phyloP scores from a whole-genome alignment of 2,888 invertebrate species.

The Drosophila nr. perissopoda region DNA sequence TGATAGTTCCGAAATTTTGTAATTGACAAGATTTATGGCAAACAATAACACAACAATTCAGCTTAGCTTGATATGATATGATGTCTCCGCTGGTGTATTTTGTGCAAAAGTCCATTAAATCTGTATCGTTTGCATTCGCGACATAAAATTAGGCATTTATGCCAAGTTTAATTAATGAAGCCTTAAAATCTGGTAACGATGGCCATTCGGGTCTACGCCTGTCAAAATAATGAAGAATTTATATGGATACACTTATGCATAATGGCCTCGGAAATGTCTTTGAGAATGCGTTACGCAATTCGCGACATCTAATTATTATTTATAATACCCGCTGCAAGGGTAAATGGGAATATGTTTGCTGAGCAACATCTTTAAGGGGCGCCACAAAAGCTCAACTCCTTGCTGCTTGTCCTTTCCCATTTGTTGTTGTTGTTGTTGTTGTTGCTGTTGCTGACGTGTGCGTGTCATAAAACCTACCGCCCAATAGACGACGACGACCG shows the following conservation, averaged over 20 bases:
- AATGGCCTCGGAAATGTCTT: slow-evolving; percentile 1
- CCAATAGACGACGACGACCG: slow-evolving; percentile 47
- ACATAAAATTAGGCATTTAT: neutral
- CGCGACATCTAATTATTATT: slow-evolving; percentile 11
- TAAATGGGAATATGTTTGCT: neutral
- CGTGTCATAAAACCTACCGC: slow-evolving; percentile 69
- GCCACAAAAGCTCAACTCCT: slow-evolving; percentile 18
- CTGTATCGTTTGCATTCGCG: neutral
- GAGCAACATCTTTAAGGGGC: slow-evolving; percentile 21
- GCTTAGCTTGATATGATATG: neutral
- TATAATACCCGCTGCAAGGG: slow-evolving; percentile 19
- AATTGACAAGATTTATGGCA: neutral
- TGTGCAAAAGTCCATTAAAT: neutral
- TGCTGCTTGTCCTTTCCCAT: slow-evolving; percentile 1
- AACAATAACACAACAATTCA: neutral
- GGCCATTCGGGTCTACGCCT: neutral
- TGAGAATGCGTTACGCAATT: slow-evolving; percentile 4
- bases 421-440: slow-evolving; percentile 8
- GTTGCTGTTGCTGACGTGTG: slow-evolving; percentile 55
- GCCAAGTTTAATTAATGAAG: neutral
- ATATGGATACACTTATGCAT: neutral
- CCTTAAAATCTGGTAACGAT: neutral
- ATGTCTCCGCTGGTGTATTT: neutral
- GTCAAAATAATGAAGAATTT: slow-evolving; percentile 1
- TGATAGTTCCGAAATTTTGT: neutral